Conservation (phyloP, 2,888 invertebrate species). For the Melitaea athalia region DNA sequence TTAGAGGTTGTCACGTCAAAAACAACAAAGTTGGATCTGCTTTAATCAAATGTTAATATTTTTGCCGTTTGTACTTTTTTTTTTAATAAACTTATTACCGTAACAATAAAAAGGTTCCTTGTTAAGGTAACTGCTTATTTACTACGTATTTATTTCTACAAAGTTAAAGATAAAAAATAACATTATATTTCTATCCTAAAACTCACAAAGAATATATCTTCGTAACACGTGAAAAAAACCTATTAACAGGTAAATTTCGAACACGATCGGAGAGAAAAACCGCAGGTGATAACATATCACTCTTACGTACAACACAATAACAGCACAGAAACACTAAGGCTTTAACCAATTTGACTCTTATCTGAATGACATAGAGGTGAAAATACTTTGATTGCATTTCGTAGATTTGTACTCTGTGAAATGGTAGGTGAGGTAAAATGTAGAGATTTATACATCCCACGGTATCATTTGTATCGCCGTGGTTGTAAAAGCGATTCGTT, state of each 20-base stretch:
- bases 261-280: constrained; percentile 42
- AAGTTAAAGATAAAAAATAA: background rate
- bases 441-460: constrained; percentile 66
- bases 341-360: constrained; percentile 10
- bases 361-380: constrained; percentile 8
- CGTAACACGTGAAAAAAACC: constrained; percentile 36
- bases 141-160: background rate
- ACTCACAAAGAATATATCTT: background rate
- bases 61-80: too few species aligned
- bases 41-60: too few species aligned
- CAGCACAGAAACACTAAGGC: background rate
- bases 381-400: constrained; percentile 12
- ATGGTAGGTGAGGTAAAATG: constrained; percentile 67
- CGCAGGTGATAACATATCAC: constrained; percentile 52
- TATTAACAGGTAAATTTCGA: constrained; percentile 41
- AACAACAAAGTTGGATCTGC: too few species aligned
- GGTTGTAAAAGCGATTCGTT: constrained; percentile 61
- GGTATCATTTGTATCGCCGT: constrained; percentile 63
- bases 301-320: constrained; percentile 50
- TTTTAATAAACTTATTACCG: too few species aligned
- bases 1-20: too few species aligned
- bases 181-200: background rate
- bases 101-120: too few species aligned
- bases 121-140: background rate
- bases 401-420: constrained; percentile 40